Percentiles rank a stretch among this genome's conserved stretches.
These are phyloP conservation scores for Podarcis cretensis DNA, from an alignment of 2,113 vertebrate species.

Conservation along the genomic window DNA sequence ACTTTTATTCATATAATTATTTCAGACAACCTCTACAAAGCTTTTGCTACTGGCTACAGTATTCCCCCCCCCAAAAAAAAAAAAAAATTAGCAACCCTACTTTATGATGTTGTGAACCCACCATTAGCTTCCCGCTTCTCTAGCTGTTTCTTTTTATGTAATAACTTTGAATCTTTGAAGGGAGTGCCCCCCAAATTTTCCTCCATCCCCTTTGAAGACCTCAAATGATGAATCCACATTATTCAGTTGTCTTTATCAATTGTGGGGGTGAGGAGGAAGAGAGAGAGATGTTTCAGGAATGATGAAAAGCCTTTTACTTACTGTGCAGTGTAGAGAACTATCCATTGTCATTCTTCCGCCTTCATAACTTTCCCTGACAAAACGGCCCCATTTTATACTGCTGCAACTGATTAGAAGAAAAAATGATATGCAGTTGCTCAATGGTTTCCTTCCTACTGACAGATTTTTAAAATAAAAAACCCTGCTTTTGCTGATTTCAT, in stretches of 20 bases:
- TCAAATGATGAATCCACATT: neutral
- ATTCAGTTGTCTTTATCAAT: neutral
- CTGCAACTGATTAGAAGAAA: neutral
- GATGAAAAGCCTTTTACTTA: neutral
- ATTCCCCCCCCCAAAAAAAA: fast-evolving
- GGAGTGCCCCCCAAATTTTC: neutral
- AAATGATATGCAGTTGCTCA: neutral
- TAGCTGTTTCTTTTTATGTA: neutral
- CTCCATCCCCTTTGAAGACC: neutral
- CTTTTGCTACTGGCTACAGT: neutral
- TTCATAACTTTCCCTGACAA: constrained; percentile 15
- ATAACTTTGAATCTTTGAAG: neutral
- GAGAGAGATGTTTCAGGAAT: neutral
- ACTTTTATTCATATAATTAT: neutral
- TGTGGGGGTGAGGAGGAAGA: neutral
- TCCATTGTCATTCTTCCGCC: constrained; percentile 10
- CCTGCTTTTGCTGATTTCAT: constrained; percentile 13
- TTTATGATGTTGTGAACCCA: neutral
- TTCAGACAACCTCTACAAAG: neutral
- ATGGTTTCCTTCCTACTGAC: constrained; percentile 12
- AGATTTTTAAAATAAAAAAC: neutral
- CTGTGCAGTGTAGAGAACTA: neutral
- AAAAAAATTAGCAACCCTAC: neutral
- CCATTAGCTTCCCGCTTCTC: neutral
- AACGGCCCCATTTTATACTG: neutral